A percentile compares a stretch with the other conserved stretches of the same genome.
These are phyloP conservation scores for Machimus atricapillus DNA, from an alignment of 2,888 invertebrate species.

Conservation along the genomic window DNA sequence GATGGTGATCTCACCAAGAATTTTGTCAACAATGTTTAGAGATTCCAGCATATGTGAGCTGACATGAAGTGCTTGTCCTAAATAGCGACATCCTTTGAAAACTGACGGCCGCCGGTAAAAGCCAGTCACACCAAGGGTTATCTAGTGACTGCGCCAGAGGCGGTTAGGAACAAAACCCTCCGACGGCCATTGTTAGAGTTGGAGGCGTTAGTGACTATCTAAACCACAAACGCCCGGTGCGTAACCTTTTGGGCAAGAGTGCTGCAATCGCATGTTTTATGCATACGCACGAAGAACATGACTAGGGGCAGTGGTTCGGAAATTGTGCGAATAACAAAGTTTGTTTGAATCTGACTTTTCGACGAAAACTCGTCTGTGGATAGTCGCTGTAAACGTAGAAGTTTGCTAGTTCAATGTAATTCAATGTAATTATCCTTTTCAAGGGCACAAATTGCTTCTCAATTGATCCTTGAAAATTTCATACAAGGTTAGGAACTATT, in stretches of 20 bases:
- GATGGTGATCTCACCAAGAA: neutral
- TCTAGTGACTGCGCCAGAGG: neutral
- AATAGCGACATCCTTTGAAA: neutral
- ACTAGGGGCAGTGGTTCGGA: neutral
- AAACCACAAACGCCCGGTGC: neutral
- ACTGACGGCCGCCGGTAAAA: neutral
- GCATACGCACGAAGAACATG: neutral
- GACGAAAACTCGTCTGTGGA: neutral
- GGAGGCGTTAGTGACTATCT: neutral
- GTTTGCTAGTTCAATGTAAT: neutral
- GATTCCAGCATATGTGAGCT: neutral
- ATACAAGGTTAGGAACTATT: neutral
- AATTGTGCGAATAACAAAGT: neutral
- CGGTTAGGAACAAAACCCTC: neutral
- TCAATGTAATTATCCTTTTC: neutral
- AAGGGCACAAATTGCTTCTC: neutral
- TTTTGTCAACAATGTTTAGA: neutral
- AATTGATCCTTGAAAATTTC: neutral
- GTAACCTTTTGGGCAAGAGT: neutral
- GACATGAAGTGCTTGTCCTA: neutral
- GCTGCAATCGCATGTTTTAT: neutral
- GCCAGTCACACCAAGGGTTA: neutral
- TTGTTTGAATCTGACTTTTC: neutral
- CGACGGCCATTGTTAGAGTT: neutral
- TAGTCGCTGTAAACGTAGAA: neutral